Base-by-base conservation (phyloP, 2,113 vertebrate species). In the Aphyosemion australe region DNA sequence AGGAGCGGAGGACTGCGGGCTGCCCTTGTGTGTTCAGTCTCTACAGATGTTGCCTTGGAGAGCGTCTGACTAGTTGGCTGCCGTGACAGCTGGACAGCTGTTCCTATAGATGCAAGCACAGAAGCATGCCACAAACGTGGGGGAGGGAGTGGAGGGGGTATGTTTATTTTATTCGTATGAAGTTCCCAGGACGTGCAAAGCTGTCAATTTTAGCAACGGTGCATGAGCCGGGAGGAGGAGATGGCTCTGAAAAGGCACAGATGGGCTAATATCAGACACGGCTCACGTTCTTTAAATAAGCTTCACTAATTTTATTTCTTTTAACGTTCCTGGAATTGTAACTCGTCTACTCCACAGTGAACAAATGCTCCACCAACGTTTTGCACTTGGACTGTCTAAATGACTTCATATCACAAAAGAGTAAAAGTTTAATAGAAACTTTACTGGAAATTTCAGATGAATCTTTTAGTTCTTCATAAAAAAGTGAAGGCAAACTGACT, bases 31-130 rank as follows among this genome's bases (percentile, higher is more conserved):
- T 71, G 52, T 77, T 86, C 82, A 76, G 74, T 84, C 77, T 92
- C 79, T 84, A 70, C 90, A 93, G 91, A 91, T 93, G 92, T 90
- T 93, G 85, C 87, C 84, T 90, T 61, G 66, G 87, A 86, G 87
- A 84, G 81, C 61, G 79, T 60, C 85, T 89, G 89, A 90, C 85
- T 91, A 85, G 84, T 87, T 90, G 76, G 84, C 90, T 88, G 83
- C 69, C 50, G 64, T 92, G 92, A 93, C 93, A 93, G 91, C 90
- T 92, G 93, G 93, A 89, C 92, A 92, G 93, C 90, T 93, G 93
- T 93, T 92, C 72, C 78, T 86, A 85, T 86, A 89, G 88, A 88
- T 73, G 84, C 79, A 88, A 83, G 76, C 85, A 90, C 76, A 80
- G 91, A 90, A 87, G 87, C 87, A 89, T 90, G 80, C 65, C 79